Evolutionary conservation across 2,888 invertebrate genomes (phyloP).

Genomic region (Lasioglossum malachurum): DNA sequence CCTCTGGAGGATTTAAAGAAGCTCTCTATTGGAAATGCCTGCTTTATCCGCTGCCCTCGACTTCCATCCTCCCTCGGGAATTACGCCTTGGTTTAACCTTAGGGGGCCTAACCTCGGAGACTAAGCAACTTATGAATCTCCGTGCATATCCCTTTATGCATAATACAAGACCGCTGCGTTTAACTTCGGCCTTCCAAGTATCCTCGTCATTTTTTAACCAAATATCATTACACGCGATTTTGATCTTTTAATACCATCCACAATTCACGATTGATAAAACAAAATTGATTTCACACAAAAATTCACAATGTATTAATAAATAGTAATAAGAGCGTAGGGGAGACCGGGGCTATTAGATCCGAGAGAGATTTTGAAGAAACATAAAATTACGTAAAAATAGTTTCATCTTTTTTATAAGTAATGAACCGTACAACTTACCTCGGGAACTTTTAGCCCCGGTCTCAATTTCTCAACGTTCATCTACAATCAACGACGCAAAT

Average conservation of each 20-base stretch:
- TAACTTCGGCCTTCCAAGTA: neutral
- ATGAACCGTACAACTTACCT: no score
- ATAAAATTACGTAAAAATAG: no score
- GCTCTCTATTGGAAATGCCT: constrained; percentile 48
- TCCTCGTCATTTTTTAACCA: neutral
- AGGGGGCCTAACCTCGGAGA: neutral
- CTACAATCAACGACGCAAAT: neutral
- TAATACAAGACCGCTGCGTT: neutral
- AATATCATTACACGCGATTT: neutral
- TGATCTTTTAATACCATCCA: neutral
- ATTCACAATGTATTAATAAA: no score
- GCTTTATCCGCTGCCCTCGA: constrained; percentile 32
- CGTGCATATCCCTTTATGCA: neutral
- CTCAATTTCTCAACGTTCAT: neutral
- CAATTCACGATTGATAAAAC: no score
- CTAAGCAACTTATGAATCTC: neutral
- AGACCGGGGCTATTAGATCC: no score
- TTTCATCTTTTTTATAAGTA: no score
- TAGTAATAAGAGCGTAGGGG: no score
- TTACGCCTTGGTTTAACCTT: constrained; percentile 26
- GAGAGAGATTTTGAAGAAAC: no score
- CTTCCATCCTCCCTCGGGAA: constrained; percentile 22
- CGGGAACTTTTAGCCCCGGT: no score
- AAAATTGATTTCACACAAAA: no score
- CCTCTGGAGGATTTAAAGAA: constrained; percentile 57